Base-by-base conservation (phyloP, 2,888 invertebrate genomes). In the Chorisops tibialis region DNA sequence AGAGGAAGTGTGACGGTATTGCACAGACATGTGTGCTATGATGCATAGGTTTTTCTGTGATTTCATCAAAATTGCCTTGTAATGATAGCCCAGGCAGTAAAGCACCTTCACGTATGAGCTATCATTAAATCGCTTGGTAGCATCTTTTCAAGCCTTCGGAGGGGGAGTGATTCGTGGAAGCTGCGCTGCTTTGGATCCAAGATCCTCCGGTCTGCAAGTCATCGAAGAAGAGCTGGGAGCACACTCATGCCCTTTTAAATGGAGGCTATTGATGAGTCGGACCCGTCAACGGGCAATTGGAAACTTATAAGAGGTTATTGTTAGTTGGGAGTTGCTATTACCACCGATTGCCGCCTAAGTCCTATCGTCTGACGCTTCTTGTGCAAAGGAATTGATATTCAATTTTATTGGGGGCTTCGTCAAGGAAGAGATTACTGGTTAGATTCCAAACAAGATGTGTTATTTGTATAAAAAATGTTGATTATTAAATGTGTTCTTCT, bases 21-120 rank as follows among this genome's bases (percentile, higher is more conserved):
- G n/a, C n/a, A n/a, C n/a, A n/a, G 30, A 30, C 30, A 30, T 9
- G 9, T 30, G 30, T 30, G 1, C 22, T 59, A 63, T 52, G 45
- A 59, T n/a, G n/a, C n/a, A n/a, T n/a, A n/a, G n/a, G n/a, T n/a
- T 45, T 63, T 59, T 59, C 47, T 19, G 59, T 59, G 63, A 63
- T 59, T 59, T 18, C 37, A 59, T 63, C 43, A 47, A 63, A 59
- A 52, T 50, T 63, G 59, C 63, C 38, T 59, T 59, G 56, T 62
- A 62, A 62, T 41, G 62, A 54, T 39, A 16, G 21, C 21, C 18
- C 9, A 16, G 35, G 5, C 21, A 18, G 38, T 35, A 51, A 51
- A 52, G 18, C 16, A 22, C n/a, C n/a, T n/a, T 41, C 41, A 16
- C 16, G 18, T 18, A 12, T 14, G 45, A 16, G 30, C 30, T 43